Evolutionary conservation across 64 coral and sea anemone species (phyloP).

Genomic region (Anthopleura sola): DNA sequence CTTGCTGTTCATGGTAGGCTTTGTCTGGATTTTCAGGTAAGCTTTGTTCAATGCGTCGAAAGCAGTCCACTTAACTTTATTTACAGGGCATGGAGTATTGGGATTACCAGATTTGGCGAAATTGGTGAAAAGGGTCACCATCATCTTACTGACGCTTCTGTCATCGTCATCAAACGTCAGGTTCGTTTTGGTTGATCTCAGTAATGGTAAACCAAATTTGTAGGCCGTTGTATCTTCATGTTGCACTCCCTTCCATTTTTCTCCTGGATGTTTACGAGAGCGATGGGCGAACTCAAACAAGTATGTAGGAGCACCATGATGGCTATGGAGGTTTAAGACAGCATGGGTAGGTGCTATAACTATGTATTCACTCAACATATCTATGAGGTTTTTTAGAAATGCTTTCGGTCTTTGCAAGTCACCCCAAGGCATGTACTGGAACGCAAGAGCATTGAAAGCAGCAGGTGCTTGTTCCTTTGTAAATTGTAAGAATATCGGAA

Average conservation of each 20-base stretch:
- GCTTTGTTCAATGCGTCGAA: slow-evolving; percentile 31
- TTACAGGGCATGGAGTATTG: slow-evolving; percentile 20
- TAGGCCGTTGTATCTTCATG: slow-evolving; percentile 74
- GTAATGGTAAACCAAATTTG: slow-evolving; percentile 45
- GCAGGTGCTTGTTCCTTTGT: neutral
- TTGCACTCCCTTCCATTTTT: slow-evolving; percentile 42
- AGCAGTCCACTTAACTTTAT: slow-evolving; percentile 37
- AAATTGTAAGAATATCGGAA: neutral
- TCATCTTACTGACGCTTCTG: slow-evolving; percentile 48
- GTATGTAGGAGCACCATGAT: neutral
- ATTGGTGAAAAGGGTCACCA: slow-evolving; percentile 24
- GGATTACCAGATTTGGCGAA: slow-evolving; percentile 75
- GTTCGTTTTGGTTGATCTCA: slow-evolving; percentile 18
- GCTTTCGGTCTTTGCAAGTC: neutral
- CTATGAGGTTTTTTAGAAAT: no score
- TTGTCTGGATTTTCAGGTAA: slow-evolving; percentile 52
- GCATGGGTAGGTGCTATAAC: slow-evolving; percentile 73
- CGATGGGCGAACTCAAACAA: neutral
- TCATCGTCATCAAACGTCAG: slow-evolving; percentile 51
- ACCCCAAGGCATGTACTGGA: slow-evolving; percentile 73
- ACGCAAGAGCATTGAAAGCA: slow-evolving; percentile 36
- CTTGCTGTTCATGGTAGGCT: slow-evolving; percentile 30
- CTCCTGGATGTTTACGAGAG: slow-evolving; percentile 53
- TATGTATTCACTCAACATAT: slow-evolving; percentile 59
- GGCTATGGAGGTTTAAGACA: slow-evolving; percentile 36